Base-by-base conservation (phyloP, 2,797 vertebrate species). In the Acipenser oxyrinchus region DNA sequence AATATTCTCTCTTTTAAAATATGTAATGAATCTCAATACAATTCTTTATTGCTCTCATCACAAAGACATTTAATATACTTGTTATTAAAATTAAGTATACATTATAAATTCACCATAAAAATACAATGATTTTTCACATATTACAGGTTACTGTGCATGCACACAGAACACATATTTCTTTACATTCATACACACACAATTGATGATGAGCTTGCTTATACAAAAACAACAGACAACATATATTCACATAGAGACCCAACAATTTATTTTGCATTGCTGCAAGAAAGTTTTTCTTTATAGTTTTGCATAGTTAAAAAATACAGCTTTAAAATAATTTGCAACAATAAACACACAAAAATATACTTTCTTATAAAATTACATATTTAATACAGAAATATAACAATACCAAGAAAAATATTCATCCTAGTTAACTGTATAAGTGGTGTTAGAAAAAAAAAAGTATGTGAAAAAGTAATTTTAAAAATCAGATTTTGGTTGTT, bases 41-140 rank as follows among this genome's bases (percentile, higher is more conserved):
- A 12, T 62, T 49, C 37, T 50, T 23, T 6, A 60, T 74, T 64
- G 9, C 48, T 72, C 77, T 63, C 75, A 81, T 78, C 74, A 80
- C 76, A 85, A 84, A 84, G 74, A 65, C 57, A 68, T 90, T 89
- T 89, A 88, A 84, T 87, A 77, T 52, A 67, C 69, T 75, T 73
- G 61, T 82, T 74, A 81, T 81, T 76, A 82, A 87, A 88, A 86
- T 76, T 77, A 60, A 3, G 23, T 37, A 37, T 37, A 84, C 77
- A 81, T 76, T 79, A 77, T 67, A 81, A 83, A 74, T 62, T 70
- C 71, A 83, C 79, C 66, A 60, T 74, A 72, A 73, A 80, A 77
- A 76, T 74, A 63, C 37, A 37, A 37, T 37, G 37, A 77, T 76
- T 68, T 67, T 62, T 67, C 65, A 49, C 49, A 48, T 66, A 72